These are phyloP conservation scores for Leucania comma DNA, from an alignment of 2,888 invertebrate genomes.

Conservation along the genomic window DNA sequence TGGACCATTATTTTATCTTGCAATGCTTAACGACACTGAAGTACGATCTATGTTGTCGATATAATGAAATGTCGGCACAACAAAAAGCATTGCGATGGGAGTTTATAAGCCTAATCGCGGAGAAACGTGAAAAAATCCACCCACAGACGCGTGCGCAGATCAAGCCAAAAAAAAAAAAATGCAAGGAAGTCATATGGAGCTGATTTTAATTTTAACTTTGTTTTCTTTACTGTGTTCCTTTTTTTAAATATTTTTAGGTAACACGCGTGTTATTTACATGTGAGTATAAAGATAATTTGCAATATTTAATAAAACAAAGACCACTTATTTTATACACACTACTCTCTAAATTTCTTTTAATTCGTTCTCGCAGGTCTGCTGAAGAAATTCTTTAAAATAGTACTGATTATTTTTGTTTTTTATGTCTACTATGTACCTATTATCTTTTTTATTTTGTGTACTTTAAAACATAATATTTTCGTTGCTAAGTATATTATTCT, in stretches of 20 bases:
- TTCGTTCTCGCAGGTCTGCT: no score
- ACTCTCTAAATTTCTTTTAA: no score
- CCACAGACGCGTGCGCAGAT: slow-evolving; percentile 85
- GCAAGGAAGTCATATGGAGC: slow-evolving; percentile 74
- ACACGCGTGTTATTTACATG: no score
- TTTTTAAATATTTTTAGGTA: not conserved
- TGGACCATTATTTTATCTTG: slow-evolving; percentile 31
- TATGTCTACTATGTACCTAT: no score
- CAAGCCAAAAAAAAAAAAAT: slow-evolving; percentile 61
- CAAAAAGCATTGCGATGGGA: slow-evolving; percentile 79
- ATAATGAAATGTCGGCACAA: slow-evolving; percentile 70
- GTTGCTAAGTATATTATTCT: no score
- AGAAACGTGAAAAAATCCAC: slow-evolving; percentile 89
- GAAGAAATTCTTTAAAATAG: no score
- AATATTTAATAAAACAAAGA: no score
- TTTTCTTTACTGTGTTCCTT: not conserved
- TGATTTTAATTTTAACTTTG: slow-evolving; percentile 41
- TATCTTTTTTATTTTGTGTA: no score
- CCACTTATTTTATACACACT: no score
- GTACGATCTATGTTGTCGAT: slow-evolving; percentile 42
- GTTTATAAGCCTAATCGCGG: slow-evolving; percentile 83
- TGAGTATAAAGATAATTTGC: no score
- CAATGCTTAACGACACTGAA: slow-evolving; percentile 25
- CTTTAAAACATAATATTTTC: no score
- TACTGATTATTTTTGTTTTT: no score